Conservation (phyloP, 1,140 invertebrate genomes). For the Idris sp. region DNA sequence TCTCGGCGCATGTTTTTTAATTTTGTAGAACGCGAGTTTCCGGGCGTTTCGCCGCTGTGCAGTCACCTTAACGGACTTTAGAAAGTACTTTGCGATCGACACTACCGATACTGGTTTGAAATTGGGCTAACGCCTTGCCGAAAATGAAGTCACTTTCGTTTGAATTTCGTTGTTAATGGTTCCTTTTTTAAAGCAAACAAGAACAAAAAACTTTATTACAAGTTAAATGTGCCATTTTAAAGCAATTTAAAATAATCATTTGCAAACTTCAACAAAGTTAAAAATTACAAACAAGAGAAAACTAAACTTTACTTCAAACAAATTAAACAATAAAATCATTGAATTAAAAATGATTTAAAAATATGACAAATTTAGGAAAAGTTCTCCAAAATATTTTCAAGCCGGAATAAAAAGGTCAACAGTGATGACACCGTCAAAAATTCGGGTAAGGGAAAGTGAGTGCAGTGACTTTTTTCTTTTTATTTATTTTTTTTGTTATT, state of each 20-base stretch:
- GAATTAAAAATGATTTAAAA: no score
- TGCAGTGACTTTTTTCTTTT: constrained; percentile 28
- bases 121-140: constrained; percentile 54
- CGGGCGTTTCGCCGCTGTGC: constrained; percentile 63
- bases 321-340: no score
- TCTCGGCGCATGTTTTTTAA: constrained; percentile 30
- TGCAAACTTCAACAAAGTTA: no score
- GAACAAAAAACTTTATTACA: no score
- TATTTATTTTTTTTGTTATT: no score
- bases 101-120: constrained; percentile 48
- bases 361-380: no score
- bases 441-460: constrained; percentile 14
- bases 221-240: no score
- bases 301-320: no score
- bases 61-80: constrained; percentile 70
- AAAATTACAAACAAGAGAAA: no score
- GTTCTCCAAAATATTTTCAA: constrained; percentile 12
- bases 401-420: constrained; percentile 10
- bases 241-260: no score
- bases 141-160: constrained; percentile 46
- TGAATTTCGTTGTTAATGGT: constrained; percentile 9
- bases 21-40: constrained; percentile 60
- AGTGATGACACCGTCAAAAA: constrained; percentile 8
- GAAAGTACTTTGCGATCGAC: constrained; percentile 67
- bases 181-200: no score